Evolutionary conservation across 2,113 vertebrate genomes (phyloP).

Genomic region (Isurus oxyrinchus): DNA sequence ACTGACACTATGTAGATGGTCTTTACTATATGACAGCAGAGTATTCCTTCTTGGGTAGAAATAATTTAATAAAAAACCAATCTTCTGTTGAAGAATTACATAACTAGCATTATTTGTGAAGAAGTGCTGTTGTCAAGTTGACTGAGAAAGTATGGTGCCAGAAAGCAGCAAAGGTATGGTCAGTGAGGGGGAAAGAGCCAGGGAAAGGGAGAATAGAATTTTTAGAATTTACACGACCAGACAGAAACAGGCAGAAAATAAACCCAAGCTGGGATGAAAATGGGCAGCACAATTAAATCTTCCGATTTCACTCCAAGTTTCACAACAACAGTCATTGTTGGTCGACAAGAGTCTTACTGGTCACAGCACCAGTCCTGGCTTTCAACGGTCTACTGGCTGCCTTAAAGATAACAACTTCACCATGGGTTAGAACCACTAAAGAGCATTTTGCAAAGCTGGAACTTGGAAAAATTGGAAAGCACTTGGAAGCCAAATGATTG

Average conservation of each 20-base stretch:
- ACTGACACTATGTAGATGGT: not conserved
- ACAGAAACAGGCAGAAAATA: not conserved
- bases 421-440: not conserved
- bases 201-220: not conserved
- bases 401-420: not conserved
- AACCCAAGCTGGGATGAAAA: not conserved
- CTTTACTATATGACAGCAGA: not conserved
- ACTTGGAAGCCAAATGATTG: not conserved
- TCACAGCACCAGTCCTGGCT: not conserved
- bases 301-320: conserved; percentile 10
- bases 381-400: not conserved
- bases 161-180: not conserved
- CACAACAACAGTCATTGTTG: not conserved
- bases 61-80: not conserved
- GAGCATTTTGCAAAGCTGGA: not conserved
- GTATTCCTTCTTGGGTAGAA: not conserved
- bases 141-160: not conserved
- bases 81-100: not conserved
- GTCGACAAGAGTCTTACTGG: not conserved
- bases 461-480: not conserved
- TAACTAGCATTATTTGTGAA: not conserved
- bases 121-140: not conserved
- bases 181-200: not conserved
- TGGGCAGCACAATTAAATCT: not conserved
- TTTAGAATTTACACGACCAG: not conserved